Evolutionary conservation across 2,113 vertebrate genomes (phyloP), one percentile per base, ranked within the genome.

Genomic region (Campylomormyrus numenius): DNA sequence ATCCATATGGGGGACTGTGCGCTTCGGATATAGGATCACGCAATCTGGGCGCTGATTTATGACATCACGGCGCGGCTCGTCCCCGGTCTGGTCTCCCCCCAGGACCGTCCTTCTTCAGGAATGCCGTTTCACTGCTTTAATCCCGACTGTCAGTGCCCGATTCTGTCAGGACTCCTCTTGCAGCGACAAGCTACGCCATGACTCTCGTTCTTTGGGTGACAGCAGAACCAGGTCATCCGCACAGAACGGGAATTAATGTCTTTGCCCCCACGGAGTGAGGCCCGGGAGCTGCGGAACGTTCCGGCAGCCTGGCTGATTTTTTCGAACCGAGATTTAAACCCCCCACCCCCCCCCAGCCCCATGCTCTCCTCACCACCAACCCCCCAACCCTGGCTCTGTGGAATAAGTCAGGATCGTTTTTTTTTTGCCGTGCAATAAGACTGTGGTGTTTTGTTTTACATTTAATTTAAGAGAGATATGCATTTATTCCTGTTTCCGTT

Each of bases 251-350:
- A 87, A 87, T 88, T 62, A 58, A 88, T 45, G 52, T 45, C 87
- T 88, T 88, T 66, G 56, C 87, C 87, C 62, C 87, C 87, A 39
- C 27, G 31, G 87, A 88, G 87, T 5, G 87, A 62, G 56, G 56
- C 87, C 62, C 56, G 42, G 56, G 56, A 66, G 35, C 53, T 46
- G 87, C 17, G 4, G 31, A 88, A 58, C 9, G 39, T 62, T 62
- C 56, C 35, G 10, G 87, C 17, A 88, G 87, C 50, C 85, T 8
- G 48, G 85, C 87, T 35, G 53, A 88, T 24, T 66, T 56, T 35
- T 5, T n/a, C 11, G 53, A 88, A 62, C 7, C 0, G 35, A 88
- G 58, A 88, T 45, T 56, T 88, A 46, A 39, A 39, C 39, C 39
- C 39, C 39, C 39, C 39, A 3, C 39, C 39, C 39, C 39, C 31